Evolutionary conservation across 2,113 vertebrate species (phyloP).

Genomic region (Chloropsis hardwickii): DNA sequence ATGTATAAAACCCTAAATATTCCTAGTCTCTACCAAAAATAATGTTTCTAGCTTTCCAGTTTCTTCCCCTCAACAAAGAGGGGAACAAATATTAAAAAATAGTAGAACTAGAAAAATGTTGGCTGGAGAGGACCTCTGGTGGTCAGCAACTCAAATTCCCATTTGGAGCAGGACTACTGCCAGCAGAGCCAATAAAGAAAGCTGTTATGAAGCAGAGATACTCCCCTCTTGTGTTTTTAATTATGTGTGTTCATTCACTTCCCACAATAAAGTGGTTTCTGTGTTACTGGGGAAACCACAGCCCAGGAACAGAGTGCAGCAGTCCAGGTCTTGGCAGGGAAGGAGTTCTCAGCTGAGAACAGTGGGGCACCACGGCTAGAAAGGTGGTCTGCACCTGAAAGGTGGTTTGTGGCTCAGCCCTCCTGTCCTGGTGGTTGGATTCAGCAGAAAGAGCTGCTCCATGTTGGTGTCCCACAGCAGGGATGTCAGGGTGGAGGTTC

Average conservation of each 20-base stretch:
- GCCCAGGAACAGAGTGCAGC: not conserved
- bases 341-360: not conserved
- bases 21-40: not conserved
- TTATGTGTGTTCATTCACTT: not conserved
- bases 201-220: not conserved
- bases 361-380: accelerated
- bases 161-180: not conserved
- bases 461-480: not conserved
- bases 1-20: not conserved
- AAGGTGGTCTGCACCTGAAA: not conserved
- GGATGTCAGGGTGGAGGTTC: not conserved
- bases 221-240: not conserved
- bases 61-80: not conserved
- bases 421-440: not conserved
- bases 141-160: not conserved
- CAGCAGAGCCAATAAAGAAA: not conserved
- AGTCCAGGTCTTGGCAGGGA: not conserved
- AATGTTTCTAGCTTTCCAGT: not conserved
- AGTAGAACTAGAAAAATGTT: not conserved
- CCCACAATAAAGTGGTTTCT: not conserved
- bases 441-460: not conserved
- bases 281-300: slow-evolving; percentile 1
- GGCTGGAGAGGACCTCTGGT: slow-evolving; percentile 39
- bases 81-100: not conserved
- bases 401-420: not conserved